phyloP scores from a whole-genome alignment of 1,140 invertebrate genomes.

The Drosophila azteca region DNA sequence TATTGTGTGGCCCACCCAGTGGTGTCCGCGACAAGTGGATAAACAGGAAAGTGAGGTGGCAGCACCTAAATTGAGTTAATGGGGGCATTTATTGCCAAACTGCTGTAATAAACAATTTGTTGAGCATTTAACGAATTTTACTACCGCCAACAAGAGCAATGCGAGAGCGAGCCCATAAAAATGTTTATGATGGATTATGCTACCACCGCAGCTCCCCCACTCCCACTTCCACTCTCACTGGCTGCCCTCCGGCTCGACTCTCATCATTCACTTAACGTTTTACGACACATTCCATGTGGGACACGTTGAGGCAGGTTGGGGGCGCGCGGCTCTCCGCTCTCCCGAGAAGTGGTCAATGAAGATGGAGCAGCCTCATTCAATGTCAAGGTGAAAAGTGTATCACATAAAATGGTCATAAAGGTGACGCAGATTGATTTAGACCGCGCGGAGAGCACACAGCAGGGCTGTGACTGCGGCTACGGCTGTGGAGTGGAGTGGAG shows the following conservation, averaged over 20 bases:
- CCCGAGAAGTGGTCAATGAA: slow-evolving; percentile 46
- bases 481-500: not conserved
- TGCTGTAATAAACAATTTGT: slow-evolving; percentile 81
- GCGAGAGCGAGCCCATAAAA: slow-evolving; percentile 74
- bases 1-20: slow-evolving; percentile 8
- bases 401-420: slow-evolving; percentile 77
- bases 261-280: slow-evolving; percentile 66
- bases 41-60: slow-evolving; percentile 65
- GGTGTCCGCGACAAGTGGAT: slow-evolving; percentile 13
- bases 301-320: slow-evolving; percentile 72
- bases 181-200: slow-evolving; percentile 82
- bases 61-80: slow-evolving; percentile 80
- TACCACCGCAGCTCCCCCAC: not conserved
- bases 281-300: slow-evolving; percentile 76
- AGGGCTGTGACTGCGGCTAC: not conserved
- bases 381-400: slow-evolving; percentile 79
- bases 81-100: slow-evolving; percentile 79
- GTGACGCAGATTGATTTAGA: slow-evolving; percentile 73
- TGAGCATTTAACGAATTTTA: slow-evolving; percentile 81
- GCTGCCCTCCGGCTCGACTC: slow-evolving; percentile 4
- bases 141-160: slow-evolving; percentile 68
- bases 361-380: slow-evolving; percentile 54
- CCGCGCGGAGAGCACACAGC: slow-evolving; percentile 29
- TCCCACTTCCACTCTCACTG: not conserved
- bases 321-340: slow-evolving; percentile 12